These are phyloP conservation scores for Lophochroa leadbeateri DNA, from an alignment of 2,113 vertebrate species.

Conservation along the genomic window DNA sequence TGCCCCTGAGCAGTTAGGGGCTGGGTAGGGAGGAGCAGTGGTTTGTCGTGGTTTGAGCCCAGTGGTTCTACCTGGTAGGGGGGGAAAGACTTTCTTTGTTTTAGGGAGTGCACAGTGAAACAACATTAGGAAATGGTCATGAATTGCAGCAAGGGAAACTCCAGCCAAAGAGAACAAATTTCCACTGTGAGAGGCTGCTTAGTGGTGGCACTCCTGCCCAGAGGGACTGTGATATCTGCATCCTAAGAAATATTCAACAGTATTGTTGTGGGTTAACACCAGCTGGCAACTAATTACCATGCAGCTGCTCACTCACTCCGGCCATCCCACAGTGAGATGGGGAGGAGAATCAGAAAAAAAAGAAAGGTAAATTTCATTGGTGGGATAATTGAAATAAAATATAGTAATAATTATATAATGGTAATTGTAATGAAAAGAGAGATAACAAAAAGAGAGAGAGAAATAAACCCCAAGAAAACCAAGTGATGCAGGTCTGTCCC, in stretches of 20 bases:
- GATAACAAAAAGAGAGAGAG: background rate
- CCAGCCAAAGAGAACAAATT: background rate
- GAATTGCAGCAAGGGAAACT: background rate
- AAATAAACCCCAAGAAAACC: background rate
- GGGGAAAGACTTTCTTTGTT: background rate
- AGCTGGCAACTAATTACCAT: background rate
- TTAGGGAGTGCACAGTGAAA: background rate
- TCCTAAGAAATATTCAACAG: background rate
- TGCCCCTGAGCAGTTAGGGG: background rate
- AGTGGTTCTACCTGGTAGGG: rapidly evolving
- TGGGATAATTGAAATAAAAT: background rate
- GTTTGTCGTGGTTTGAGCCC: background rate
- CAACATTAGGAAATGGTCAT: background rate
- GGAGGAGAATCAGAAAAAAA: background rate
- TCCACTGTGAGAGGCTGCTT: background rate
- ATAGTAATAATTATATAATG: background rate
- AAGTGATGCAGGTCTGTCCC: background rate
- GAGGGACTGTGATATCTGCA: background rate
- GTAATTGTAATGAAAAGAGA: background rate
- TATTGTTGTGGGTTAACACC: background rate
- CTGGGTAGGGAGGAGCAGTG: rapidly evolving
- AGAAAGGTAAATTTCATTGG: background rate
- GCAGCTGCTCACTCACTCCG: background rate
- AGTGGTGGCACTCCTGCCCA: background rate
- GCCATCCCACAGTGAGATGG: background rate